Conservation (phyloP, 2,888 invertebrate species). For the Calephelis perditalis region DNA sequence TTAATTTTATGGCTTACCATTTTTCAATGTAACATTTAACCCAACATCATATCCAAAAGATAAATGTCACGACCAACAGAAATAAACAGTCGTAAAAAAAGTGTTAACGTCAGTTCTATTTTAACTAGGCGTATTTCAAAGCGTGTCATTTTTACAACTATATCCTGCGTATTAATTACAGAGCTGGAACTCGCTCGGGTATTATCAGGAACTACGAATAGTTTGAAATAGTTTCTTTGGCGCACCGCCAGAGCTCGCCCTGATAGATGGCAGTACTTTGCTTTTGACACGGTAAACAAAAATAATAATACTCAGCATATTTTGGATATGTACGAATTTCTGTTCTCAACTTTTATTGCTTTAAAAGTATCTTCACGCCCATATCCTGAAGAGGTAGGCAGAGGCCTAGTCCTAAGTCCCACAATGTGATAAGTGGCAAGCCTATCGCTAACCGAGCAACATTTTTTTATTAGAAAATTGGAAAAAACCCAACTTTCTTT, state of each 20-base stretch:
- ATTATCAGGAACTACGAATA: conserved; percentile 59
- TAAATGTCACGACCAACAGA: conserved; percentile 31
- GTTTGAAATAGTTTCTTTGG: conserved; percentile 69
- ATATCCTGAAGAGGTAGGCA: too few species aligned
- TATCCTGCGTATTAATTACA: conserved; percentile 36
- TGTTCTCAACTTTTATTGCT: conserved; percentile 49
- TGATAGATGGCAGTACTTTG: conserved; percentile 61
- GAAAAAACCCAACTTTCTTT: too few species aligned
- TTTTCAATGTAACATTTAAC: conserved; percentile 10
- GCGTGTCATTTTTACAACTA: conserved; percentile 45
- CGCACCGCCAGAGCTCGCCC: conserved; percentile 52
- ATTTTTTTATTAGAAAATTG: too few species aligned
- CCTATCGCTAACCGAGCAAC: too few species aligned
- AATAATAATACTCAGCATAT: conserved; percentile 53
- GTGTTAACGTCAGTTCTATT: conserved; percentile 36
- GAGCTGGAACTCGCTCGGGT: conserved; percentile 52
- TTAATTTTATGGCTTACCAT: conserved; percentile 12
- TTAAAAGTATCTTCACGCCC: conserved; percentile 23
- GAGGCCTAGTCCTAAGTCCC: too few species aligned
- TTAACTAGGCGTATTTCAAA: conserved; percentile 38
- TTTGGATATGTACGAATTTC: conserved; percentile 53
- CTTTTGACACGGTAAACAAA: conserved; percentile 68
- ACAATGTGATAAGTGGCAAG: too few species aligned
- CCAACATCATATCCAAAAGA: conserved; percentile 30
- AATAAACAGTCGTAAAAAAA: conserved; percentile 31